Evolutionary conservation across 1,140 invertebrate species (phyloP), one percentile per base, ranked within the genome.

Genomic region (Drosophila simulans): DNA sequence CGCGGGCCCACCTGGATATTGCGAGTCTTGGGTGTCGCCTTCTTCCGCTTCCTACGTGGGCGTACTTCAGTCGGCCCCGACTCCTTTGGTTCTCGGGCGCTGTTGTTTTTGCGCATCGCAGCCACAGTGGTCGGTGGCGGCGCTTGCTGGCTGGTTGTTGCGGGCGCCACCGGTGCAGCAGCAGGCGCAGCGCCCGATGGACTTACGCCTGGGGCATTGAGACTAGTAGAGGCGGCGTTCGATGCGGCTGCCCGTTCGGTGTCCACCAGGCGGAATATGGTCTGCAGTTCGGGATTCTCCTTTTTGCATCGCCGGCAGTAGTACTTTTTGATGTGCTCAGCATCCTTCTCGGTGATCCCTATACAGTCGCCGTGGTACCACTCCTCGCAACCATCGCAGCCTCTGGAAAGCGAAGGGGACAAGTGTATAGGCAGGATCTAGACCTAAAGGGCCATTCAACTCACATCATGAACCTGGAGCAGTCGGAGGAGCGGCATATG

Each of bases 291-390:
- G 0, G 97, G 95, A 93, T 98, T 97, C 90, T 97, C 96, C 81
- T 96, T 95, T 85, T 94, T 93, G 84, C 97, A 97, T n/a, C 95
- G 94, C 77, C 96, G 94, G 93, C 98, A 99, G 92, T 97, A 99
- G 86, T 98, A 99, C 78, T 97, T 96, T 90, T 97, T 97, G 54
- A 99, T 99, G 65, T 96, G 95, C 90, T 98, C 98, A 0, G 98
- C 97, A 92, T 99, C 97, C 77, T 96, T 95, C 91, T 98, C 96
- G 10, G 97, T 98, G 63, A 99, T 97, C 77, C 97, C 97, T 82
- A 99, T 98, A 92, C 98, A 99, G 88, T 99, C 97, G 11, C 98
- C 98, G 93, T 99, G 98, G 91, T 98, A 99, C 98, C 98, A 99
- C 93, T 99, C 98, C 92, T 99, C 97, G 93, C 98, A 99, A 34